Conservation (phyloP, 2,113 vertebrate genomes). For the Elaphurus davidianus region DNA sequence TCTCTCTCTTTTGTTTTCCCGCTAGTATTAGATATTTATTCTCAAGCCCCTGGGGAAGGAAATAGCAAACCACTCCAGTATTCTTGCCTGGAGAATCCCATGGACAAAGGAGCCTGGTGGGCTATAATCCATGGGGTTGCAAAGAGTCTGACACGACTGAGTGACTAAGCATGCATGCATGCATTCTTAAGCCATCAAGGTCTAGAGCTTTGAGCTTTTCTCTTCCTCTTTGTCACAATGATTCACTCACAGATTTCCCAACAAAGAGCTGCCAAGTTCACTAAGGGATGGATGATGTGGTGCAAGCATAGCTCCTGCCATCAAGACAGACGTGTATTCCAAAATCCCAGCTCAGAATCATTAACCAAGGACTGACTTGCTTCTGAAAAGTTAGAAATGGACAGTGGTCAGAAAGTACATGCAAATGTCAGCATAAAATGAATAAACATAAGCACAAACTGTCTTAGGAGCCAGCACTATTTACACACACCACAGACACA, state of each 20-base stretch:
- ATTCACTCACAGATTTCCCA: slow-evolving; percentile 11
- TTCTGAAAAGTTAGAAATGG: neutral
- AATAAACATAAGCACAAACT: neutral
- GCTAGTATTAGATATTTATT: neutral
- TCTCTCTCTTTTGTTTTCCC: neutral
- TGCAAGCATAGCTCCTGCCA: neutral
- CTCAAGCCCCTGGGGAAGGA: neutral
- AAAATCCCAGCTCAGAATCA: neutral
- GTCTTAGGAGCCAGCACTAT: neutral
- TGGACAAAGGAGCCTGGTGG: neutral
- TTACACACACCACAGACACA: neutral
- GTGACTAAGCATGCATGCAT: neutral
- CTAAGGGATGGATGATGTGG: neutral
- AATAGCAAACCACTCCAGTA: neutral
- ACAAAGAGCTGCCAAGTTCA: slow-evolving; percentile 26
- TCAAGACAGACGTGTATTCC: neutral
- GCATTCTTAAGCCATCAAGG: neutral
- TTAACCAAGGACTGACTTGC: neutral
- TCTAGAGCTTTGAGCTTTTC: neutral
- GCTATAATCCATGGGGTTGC: neutral
- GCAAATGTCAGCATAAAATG: neutral
- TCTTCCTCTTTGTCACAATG: neutral
- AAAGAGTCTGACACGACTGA: neutral
- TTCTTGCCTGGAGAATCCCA: neutral
- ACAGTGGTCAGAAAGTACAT: neutral